Conservation (phyloP, 2,888 invertebrate species). For the Lasioglossum morio region DNA sequence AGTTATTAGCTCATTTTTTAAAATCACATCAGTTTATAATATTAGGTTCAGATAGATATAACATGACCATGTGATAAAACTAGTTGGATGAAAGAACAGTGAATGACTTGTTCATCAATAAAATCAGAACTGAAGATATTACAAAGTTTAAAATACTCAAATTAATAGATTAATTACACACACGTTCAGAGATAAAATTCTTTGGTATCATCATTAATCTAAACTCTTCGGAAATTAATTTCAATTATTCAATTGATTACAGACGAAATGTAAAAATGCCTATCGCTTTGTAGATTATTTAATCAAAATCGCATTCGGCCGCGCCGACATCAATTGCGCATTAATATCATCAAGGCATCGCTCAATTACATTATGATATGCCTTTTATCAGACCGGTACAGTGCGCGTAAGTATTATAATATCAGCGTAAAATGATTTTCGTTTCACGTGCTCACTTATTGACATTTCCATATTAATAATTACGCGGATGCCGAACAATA, state of each 20-base stretch:
- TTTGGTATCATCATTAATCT: not conserved
- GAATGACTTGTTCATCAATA: not conserved
- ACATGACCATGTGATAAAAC: not conserved
- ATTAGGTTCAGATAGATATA: too few species aligned
- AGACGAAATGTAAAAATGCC: not conserved
- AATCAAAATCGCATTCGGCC: not conserved
- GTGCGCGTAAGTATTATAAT: conserved; percentile 1
- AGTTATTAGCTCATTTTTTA: too few species aligned
- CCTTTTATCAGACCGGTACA: not conserved
- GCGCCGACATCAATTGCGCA: not conserved
- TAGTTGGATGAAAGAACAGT: not conserved
- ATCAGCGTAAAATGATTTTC: conserved; percentile 1
- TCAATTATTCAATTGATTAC: not conserved
- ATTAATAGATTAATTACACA: not conserved
- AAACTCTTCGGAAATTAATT: not conserved
- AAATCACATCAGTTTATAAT: too few species aligned
- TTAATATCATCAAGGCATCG: conserved; percentile 11
- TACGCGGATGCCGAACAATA: not conserved
- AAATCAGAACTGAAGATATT: not conserved
- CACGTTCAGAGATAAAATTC: not conserved
- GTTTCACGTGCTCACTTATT: not conserved
- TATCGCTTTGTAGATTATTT: not conserved
- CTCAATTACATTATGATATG: conserved; percentile 7
- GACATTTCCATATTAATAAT: not conserved
- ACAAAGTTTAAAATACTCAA: not conserved